phyloP scores from a whole-genome alignment of 2,797 vertebrate species.

The Leptodactylus fallax region DNA sequence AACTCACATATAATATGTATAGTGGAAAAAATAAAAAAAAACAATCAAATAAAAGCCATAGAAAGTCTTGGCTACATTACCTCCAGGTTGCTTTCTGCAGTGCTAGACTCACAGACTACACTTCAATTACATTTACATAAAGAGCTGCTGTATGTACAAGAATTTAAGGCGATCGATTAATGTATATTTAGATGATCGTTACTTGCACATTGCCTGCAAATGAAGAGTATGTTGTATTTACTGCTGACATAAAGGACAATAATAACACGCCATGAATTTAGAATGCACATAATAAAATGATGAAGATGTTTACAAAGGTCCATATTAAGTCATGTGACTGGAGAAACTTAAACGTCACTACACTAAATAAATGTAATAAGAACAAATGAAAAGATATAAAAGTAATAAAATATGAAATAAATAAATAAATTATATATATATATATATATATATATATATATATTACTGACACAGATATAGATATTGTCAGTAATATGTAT shows the following conservation, averaged over 20 bases:
- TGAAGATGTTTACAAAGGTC: neutral
- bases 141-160: conserved; percentile 15
- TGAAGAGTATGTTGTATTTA: conserved; percentile 31
- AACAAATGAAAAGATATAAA: neutral
- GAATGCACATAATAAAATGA: neutral
- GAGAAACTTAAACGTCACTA: neutral
- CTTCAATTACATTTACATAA: conserved; percentile 33
- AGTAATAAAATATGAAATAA: neutral
- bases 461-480: neutral
- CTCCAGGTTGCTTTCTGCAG: neutral
- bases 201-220: neutral
- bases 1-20: neutral
- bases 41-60: neutral
- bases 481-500: no score
- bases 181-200: conserved; percentile 22
- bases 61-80: neutral
- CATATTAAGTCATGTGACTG: neutral
- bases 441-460: neutral
- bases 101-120: conserved; percentile 26
- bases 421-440: neutral
- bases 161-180: conserved; percentile 36
- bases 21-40: neutral
- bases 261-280: neutral
- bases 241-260: neutral
- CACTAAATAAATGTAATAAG: neutral